phyloP scores from a whole-genome alignment of 1,140 invertebrate species.

The Aphelinus certus region DNA sequence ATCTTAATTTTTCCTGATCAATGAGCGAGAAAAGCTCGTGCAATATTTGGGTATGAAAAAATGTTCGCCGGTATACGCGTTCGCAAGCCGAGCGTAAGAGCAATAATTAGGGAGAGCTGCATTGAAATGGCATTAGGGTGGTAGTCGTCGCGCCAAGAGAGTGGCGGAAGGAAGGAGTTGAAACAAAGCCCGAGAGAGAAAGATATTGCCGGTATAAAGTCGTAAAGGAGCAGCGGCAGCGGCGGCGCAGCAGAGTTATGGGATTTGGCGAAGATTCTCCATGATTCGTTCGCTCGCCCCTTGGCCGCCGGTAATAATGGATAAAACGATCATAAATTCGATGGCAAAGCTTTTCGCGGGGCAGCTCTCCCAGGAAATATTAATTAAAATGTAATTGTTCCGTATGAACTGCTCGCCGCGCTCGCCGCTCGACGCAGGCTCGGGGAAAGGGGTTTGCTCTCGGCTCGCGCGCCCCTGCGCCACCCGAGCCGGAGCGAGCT shows the following conservation, averaged over 20 bases:
- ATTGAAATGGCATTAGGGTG: neutral
- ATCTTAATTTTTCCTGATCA: no score
- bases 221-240: conserved; percentile 51
- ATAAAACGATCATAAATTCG: conserved; percentile 69
- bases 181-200: conserved; percentile 45
- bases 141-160: conserved; percentile 7
- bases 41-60: no score
- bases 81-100: conserved; percentile 48
- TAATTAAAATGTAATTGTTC: conserved; percentile 69
- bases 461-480: neutral
- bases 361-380: conserved; percentile 65
- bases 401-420: conserved; percentile 41
- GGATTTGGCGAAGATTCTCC: conserved; percentile 61
- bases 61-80: no score
- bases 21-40: no score
- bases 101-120: conserved; percentile 51
- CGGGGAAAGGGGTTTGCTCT: conserved; percentile 29
- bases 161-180: neutral
- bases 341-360: conserved; percentile 58
- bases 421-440: conserved; percentile 1
- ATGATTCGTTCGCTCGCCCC: conserved; percentile 48
- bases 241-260: conserved; percentile 54
- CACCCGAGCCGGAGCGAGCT: neutral
- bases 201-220: conserved; percentile 44
- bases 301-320: conserved; percentile 61